Conservation (phyloP, 2,797 vertebrate species). For the Dendrocincla tyrannina region DNA sequence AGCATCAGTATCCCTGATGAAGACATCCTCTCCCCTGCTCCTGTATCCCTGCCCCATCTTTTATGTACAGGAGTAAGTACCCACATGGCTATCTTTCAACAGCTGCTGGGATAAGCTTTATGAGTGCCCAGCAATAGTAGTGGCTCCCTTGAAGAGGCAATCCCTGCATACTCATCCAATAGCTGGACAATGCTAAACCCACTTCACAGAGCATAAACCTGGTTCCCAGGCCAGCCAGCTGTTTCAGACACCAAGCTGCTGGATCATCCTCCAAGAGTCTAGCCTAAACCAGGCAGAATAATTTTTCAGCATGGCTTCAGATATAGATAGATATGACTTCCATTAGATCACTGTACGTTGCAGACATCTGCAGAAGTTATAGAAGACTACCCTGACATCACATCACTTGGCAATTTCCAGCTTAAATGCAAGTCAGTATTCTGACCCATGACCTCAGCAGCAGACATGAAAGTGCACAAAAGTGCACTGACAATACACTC, state of each 20-base stretch:
- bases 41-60: not conserved
- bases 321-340: not conserved
- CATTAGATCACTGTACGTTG: not conserved
- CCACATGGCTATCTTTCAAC: not conserved
- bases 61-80: not conserved
- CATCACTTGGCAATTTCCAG: not conserved
- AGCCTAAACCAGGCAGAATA: not conserved
- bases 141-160: not conserved
- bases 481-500: fast-evolving
- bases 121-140: not conserved
- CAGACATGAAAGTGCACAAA: not conserved
- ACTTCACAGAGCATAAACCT: not conserved
- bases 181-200: not conserved
- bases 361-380: not conserved
- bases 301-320: not conserved
- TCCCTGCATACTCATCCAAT: not conserved
- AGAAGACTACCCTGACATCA: not conserved
- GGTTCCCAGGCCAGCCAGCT: not conserved
- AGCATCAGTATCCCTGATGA: not conserved
- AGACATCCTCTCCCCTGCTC: not conserved
- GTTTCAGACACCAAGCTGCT: not conserved
- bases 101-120: not conserved
- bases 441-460: not conserved
- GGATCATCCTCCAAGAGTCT: not conserved
- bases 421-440: not conserved